Base-by-base conservation (phyloP, 2,888 invertebrate species). In the Xylophagus ater region DNA sequence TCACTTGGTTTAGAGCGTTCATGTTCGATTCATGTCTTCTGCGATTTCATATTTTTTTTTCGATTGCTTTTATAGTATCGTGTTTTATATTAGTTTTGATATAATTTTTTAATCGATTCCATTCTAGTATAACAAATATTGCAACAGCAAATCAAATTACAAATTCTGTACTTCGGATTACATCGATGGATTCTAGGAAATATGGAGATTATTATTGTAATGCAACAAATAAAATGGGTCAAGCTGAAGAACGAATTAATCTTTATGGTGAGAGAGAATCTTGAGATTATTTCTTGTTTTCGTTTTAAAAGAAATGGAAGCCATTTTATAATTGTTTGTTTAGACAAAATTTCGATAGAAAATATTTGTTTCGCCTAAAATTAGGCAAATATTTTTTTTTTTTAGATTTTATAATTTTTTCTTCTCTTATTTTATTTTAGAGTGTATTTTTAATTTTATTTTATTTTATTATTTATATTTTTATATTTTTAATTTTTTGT, bases 141-240 rank as follows among this genome's bases (percentile, higher is more conserved):
- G 65, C 63, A 4, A 57, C 59, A 4, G 54, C 58, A 17, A 55
- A 56, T 34, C 63, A 62, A 46, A 55, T 57, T 6, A 65, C 63
- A 13, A 59, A 55, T 29, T 64, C 65, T 7, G 55, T 64, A 24
- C 45, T 65, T 41, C 56, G 57, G 41, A 56, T 63, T 28, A 52
- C 48, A 18, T 56, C 55, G 31, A 55, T 59, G 3, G 48, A 53
- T 37, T 56, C 52, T 32, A 45, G 51, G 29, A 59, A 65, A 48
- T 60, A 56, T 40, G 64, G 64, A 0, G 60, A 64, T 41, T 65
- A 60, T 36, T 59, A 52, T 21, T 65, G 64, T 49, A 60, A 61
- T 44, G 65, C 64, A 34, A 59, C 59, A 33, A 65, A 65, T 37
- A 63, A 61, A 49, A 44, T 64, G 46, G 64, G 65, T 12, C 55